These are phyloP conservation scores for Fukomys damarensis DNA, from an alignment of 2,113 vertebrate genomes.

Conservation along the genomic window DNA sequence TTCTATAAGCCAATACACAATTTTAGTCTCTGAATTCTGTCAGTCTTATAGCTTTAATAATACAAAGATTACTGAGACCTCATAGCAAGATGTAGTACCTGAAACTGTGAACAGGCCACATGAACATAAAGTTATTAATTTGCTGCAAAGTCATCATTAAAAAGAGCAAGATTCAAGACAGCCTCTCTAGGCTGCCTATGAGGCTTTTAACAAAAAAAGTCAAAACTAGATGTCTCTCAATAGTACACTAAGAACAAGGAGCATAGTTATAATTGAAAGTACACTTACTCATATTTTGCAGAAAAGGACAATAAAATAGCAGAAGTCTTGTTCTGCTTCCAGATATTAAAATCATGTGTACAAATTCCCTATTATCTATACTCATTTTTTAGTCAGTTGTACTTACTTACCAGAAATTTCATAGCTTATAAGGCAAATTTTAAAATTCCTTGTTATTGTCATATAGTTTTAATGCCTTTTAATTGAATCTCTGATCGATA, in stretches of 20 bases:
- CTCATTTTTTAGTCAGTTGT: not conserved
- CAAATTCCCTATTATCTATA: not conserved
- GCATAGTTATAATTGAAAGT: not conserved
- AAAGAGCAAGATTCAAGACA: not conserved
- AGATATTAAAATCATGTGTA: not conserved
- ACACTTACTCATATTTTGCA: not conserved
- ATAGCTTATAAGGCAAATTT: not conserved
- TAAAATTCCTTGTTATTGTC: not conserved
- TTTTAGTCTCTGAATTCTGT: not conserved
- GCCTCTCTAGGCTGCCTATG: not conserved
- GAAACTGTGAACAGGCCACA: not conserved
- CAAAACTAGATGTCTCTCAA: not conserved
- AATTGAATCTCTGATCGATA: not conserved
- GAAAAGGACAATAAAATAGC: not conserved
- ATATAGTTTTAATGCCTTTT: not conserved
- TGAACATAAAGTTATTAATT: not conserved
- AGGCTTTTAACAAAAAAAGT: not conserved
- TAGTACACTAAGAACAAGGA: not conserved
- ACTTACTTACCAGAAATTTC: not conserved
- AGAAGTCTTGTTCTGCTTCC: not conserved
- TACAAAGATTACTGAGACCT: not conserved
- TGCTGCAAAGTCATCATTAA: not conserved
- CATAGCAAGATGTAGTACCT: not conserved
- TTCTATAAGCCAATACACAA: not conserved
- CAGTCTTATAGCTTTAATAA: not conserved